A percentile compares a stretch with the other conserved stretches of the same genome.
Evolutionary conservation across 2,888 invertebrate genomes (phyloP).

Genomic region (Zhuqinia jingwanae): DNA sequence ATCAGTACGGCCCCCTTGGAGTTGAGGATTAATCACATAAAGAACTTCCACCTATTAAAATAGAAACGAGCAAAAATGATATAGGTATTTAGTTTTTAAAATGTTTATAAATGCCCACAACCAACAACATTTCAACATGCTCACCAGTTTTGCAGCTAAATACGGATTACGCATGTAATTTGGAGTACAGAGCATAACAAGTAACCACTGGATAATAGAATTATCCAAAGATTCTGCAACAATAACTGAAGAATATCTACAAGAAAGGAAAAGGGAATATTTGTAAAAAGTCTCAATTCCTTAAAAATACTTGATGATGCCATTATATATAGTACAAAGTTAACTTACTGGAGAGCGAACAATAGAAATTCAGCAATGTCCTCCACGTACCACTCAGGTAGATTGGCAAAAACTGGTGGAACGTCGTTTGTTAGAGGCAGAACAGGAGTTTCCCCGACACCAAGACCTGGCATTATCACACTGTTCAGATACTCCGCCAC

Average conservation of each 20-base stretch:
- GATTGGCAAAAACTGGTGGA: conserved; percentile 90
- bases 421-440: conserved; percentile 84
- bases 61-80: neutral
- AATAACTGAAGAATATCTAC: conserved; percentile 88
- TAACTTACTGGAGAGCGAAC: conserved; percentile 95
- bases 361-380: conserved; percentile 98
- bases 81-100: neutral
- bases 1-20: conserved; percentile 80
- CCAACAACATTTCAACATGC: neutral
- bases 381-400: conserved; percentile 99
- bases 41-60: conserved; percentile 78
- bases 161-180: conserved; percentile 97
- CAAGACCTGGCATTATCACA: conserved; percentile 80
- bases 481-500: conserved; percentile 88
- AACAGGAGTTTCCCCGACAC: conserved; percentile 67
- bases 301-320: no score
- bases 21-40: conserved; percentile 82
- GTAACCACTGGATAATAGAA: conserved; percentile 92
- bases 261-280: neutral
- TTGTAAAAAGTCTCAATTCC: no score
- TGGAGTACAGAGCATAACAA: conserved; percentile 94
- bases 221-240: conserved; percentile 90
- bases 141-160: conserved; percentile 97
- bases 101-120: neutral
- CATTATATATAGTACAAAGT: no score